Base-by-base conservation (phyloP, 92 coral and sea anemone species). In the Palythoa caribaeorum region DNA sequence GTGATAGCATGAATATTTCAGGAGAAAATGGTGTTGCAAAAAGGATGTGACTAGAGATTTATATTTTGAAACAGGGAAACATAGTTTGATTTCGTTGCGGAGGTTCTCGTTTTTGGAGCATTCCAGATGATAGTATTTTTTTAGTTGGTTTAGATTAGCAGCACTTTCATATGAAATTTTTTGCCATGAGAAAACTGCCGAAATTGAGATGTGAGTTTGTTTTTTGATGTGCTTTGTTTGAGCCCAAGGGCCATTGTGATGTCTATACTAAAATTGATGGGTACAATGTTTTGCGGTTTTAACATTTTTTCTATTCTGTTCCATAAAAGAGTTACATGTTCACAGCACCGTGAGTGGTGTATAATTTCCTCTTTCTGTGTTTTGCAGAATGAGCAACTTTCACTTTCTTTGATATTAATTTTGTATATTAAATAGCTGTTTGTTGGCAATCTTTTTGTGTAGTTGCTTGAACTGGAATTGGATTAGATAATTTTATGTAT, bases 41-140 rank as follows among this genome's bases (percentile, higher is more conserved):
- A n/a, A n/a, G 60, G 60, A 39, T 75, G 79, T 59, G 79, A 47
- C 79, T 48, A 0, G 5, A 44, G 36, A 6, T 75, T 44, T 75
- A 75, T 40, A 75, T 8, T 14, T 75, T 75, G 59, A 75, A 75
- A 47, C 59, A 75, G 59, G 59, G 79, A 75, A 75, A 75, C 79
- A 40, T 47, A 75, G 60, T 75, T 75, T 75, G 79, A 39, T 48
- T 48, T 75, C 60, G 38, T 47, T 75, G n/a, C n/a, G n/a, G n/a
- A n/a, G n/a, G n/a, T n/a, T n/a, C n/a, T n/a, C n/a, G n/a, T n/a
- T n/a, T n/a, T 13, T 8, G 52, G 77, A 37, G 77, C 77, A 36
- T 3, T 72, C 77, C 52, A 72, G 7, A 11, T 72, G 44, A 35
- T 38, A 36, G 77, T 72, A 72, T 72, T 72, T 72, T 72, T 72